Evolutionary conservation across 2,888 invertebrate species (phyloP).

Genomic region (Drosophila sordidula): DNA sequence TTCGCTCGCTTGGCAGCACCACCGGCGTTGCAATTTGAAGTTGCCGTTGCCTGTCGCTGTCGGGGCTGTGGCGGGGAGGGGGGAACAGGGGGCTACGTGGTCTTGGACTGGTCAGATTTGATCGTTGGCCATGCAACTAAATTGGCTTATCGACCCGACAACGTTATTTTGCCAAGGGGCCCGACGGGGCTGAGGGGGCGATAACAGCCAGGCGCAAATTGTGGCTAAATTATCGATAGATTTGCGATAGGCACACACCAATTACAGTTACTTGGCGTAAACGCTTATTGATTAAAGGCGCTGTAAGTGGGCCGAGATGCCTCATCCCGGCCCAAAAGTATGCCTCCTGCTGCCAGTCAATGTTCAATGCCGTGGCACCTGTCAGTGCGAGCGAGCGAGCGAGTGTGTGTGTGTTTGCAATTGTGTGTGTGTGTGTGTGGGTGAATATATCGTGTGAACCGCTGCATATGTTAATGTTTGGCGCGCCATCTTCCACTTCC

Average conservation of each 20-base stretch:
- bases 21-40: slow-evolving; percentile 62
- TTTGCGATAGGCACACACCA: slow-evolving; percentile 54
- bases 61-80: not conserved
- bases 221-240: slow-evolving; percentile 73
- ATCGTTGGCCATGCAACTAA: slow-evolving; percentile 48
- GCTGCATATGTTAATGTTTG: slow-evolving; percentile 77
- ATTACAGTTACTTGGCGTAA: slow-evolving; percentile 56
- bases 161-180: slow-evolving; percentile 27
- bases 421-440: slow-evolving; percentile 43
- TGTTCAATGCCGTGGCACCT: slow-evolving; percentile 76
- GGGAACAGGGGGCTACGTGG: not conserved
- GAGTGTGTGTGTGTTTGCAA: slow-evolving; percentile 16
- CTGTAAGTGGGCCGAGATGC: slow-evolving; percentile 28
- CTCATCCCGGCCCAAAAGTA: slow-evolving; percentile 23
- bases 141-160: slow-evolving; percentile 66
- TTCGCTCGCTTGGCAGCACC: slow-evolving; percentile 66
- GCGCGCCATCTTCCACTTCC: slow-evolving; percentile 67
- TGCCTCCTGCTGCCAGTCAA: slow-evolving; percentile 58
- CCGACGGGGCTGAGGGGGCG: slow-evolving; percentile 17
- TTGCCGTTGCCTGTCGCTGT: slow-evolving; percentile 52
- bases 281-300: slow-evolving; percentile 53
- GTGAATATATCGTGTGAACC: slow-evolving; percentile 76
- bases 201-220: slow-evolving; percentile 69
- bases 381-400: slow-evolving; percentile 42
- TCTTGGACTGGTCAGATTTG: slow-evolving; percentile 44